Base-by-base conservation (phyloP, 2,113 vertebrate species). In the Galbula dea region DNA sequence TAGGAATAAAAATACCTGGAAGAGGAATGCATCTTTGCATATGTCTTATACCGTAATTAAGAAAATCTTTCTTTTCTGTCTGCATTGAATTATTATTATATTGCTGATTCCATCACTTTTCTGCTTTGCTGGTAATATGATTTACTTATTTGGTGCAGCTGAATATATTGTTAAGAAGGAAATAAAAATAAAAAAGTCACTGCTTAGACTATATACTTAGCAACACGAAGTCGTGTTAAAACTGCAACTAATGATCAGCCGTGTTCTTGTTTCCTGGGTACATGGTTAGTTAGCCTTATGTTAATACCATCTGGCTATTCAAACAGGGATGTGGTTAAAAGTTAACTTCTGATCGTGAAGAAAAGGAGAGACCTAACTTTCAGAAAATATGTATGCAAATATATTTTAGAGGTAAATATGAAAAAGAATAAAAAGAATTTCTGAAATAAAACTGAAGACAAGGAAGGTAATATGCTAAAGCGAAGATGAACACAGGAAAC, bases 121-220 rank as follows among this genome's bases (percentile, higher is more conserved):
- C 41, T 90, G 8, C 24, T 69, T 78, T 81, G 39, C 59, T 91
- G 11, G 14, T 58, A 67, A 22, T 67, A 22, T 14, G 17, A n/a
- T 57, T 9, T 39, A 23, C 79, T 48, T 37, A 3, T 87, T 94
- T 93, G 86, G 22, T 24, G 34, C 43, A 89, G 45, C 15, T 83
- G 26, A 90, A 87, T 79, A 34, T 91, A 30, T 45, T 74, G 24
- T n/a, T 90, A 39, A 48, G 49, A 86, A 79, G 63, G 36, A 61
- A 85, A 79, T 75, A 61, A 83, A 89, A 46, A 41, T 76, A 88
- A 67, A 84, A 78, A 94, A 94, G 71, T 96, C 86, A 79, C 15
- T 79, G 45, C n/a, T 86, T 75, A 54, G 73, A 55, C 32, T 90
- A 18, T 75, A 62, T 73, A 59, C 49, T 95, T 91, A 86, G 46